These are phyloP conservation scores for Danio aesculapii DNA, from an alignment of 2,797 vertebrate genomes.

Conservation along the genomic window DNA sequence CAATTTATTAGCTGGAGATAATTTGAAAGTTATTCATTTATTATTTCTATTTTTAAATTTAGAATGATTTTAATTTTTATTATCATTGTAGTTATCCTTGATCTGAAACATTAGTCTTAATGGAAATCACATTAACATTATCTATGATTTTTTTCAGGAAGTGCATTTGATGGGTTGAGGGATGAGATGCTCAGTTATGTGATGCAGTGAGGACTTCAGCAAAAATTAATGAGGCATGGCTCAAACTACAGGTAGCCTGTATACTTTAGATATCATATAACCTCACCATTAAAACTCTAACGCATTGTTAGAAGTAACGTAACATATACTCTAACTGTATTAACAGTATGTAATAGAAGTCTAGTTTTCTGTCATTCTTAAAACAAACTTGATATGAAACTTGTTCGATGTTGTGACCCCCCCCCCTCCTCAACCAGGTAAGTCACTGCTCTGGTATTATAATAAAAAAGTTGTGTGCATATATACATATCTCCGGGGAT, in stretches of 20 bases:
- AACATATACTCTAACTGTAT: constrained; percentile 9
- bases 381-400: neutral
- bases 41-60: too few species aligned
- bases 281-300: constrained; percentile 1
- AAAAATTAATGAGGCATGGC: constrained; percentile 18
- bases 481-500: constrained; percentile 12
- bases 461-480: constrained; percentile 18
- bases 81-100: too few species aligned
- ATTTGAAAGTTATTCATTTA: too few species aligned
- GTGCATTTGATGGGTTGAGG: neutral
- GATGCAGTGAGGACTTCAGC: constrained; percentile 11
- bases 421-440: neutral
- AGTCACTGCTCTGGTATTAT: constrained; percentile 25
- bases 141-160: neutral
- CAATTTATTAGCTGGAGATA: too few species aligned
- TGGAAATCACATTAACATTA: constrained; percentile 3
- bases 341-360: neutral
- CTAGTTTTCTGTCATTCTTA: neutral
- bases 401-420: constrained; percentile 4
- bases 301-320: too few species aligned
- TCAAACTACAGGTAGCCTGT: constrained; percentile 5
- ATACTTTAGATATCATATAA: neutral
- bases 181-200: constrained; percentile 6
- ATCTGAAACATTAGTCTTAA: neutral
- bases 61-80: too few species aligned